Evolutionary conservation across 2,113 vertebrate species (phyloP).

Genomic region (Miniopterus natalensis): DNA sequence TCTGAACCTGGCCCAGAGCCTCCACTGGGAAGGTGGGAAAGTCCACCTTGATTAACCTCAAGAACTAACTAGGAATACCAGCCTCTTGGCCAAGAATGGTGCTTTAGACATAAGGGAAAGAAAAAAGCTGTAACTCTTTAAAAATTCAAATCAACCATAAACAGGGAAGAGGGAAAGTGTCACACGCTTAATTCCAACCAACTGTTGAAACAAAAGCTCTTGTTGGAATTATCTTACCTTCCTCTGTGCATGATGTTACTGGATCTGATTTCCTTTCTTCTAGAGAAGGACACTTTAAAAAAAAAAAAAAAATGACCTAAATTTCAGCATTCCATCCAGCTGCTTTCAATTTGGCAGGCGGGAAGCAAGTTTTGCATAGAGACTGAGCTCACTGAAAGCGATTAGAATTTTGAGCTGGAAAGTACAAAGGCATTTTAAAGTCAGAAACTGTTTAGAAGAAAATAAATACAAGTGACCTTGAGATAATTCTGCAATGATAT

Average conservation of each 20-base stretch:
- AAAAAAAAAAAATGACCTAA: conserved; percentile 55
- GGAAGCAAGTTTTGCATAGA: conserved; percentile 73
- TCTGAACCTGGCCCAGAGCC: background rate
- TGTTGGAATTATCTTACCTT: conserved; percentile 18
- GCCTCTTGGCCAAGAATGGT: background rate
- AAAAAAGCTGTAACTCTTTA: background rate
- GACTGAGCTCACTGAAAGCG: conserved; percentile 68
- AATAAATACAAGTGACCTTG: conserved; percentile 64
- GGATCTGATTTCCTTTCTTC: conserved; percentile 73
- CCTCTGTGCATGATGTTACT: conserved; percentile 62
- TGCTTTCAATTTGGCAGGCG: conserved; percentile 77
- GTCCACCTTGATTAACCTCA: background rate
- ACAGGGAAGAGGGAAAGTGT: background rate
- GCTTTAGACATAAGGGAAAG: background rate
- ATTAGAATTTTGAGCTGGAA: conserved; percentile 74
- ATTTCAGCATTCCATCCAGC: conserved; percentile 78
- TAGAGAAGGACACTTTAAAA: conserved; percentile 52
- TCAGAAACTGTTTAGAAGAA: conserved; percentile 65
- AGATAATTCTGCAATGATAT: conserved; percentile 28
- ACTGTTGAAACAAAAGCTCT: conserved; percentile 35
- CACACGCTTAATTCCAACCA: background rate
- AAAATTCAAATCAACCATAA: background rate
- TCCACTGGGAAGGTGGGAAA: background rate
- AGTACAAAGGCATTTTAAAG: conserved; percentile 76
- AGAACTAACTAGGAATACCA: background rate